Evolutionary conservation across 2,888 invertebrate species (phyloP).

Genomic region (Acronicta aceris): DNA sequence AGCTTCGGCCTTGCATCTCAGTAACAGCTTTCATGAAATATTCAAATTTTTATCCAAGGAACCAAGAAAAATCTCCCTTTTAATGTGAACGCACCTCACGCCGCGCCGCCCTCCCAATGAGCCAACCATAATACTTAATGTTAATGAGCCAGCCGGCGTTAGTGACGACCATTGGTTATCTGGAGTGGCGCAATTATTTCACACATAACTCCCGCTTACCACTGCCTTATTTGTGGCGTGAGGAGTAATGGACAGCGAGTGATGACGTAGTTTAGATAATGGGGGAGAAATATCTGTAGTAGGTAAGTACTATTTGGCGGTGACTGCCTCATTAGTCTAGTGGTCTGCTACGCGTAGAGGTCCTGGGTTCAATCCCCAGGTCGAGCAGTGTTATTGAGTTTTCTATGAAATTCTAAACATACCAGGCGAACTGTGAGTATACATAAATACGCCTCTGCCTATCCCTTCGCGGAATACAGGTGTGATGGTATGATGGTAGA

Average conservation of each 20-base stretch:
- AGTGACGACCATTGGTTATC: conserved; percentile 46
- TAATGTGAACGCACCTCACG: conserved; percentile 7
- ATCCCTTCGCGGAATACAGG: no score
- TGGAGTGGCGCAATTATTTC: conserved; percentile 46
- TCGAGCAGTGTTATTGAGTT: no score
- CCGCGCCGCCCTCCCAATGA: conserved; percentile 10
- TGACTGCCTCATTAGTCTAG: no score
- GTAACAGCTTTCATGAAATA: no score
- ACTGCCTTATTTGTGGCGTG: conserved; percentile 27
- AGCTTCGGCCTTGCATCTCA: no score
- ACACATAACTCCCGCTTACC: conserved; percentile 55
- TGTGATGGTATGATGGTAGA: no score
- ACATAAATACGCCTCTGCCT: no score
- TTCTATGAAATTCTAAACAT: no score
- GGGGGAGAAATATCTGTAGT: neutral
- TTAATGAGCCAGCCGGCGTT: conserved; percentile 21
- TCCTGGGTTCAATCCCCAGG: no score
- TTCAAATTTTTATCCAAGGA: neutral
- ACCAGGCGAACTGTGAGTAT: no score
- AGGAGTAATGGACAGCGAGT: conserved; percentile 7
- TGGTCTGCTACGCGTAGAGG: no score
- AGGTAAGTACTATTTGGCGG: neutral
- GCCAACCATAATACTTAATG: conserved; percentile 22
- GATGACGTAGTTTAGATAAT: conserved; percentile 30
- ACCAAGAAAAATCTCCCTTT: neutral